Base-by-base conservation (phyloP, 2,797 vertebrate species). In the Micrastur ruficollis region DNA sequence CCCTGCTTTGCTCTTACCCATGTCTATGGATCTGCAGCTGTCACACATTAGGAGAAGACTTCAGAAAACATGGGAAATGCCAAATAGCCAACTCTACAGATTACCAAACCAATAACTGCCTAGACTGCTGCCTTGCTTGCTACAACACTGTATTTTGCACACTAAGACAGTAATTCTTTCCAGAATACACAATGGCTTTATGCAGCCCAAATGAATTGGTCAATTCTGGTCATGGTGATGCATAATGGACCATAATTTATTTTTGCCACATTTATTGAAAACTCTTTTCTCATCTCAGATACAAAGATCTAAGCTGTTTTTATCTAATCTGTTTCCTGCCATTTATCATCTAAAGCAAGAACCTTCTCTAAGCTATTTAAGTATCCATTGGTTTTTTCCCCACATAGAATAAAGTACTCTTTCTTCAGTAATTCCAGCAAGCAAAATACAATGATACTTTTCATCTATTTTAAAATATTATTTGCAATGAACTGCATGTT, bases 261-360 rank as follows among this genome's bases (percentile, higher is more conserved):
- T 74, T 90, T 79, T 63, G 46, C 26, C 66, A 17, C 3, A 7
- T 56, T 62, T 66, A n/a, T 9, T 62, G 36, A 52, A 42, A 94
- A 47, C 4, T n/a, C 9, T 73, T 87, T 85, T 59, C 63, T 80
- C 22, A 71, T 12, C 31, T 79, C 40, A 36, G 21, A 58, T 74
- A 53, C 8, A 50, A 86, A 86, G 17, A 58, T 19, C 8, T 36
- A 21, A 58, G 8, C 8, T 75, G 23, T 10, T 86, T 53, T 86
- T n/a, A 75, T 38, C 10, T 38, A 36, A 79, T 23, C 10, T 5
- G 16, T 42, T 42, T 87, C 38, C 44, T 70, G 20, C 55, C 11
- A 63, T 80, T 95, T 89, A 36, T 76, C 46, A 76, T 85, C 31
- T 82, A 82, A 90, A 82, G 14, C 8, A 90, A 92, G 50, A 65